These are phyloP conservation scores for Crocuta crocuta DNA, from an alignment of 2,113 vertebrate species.

Conservation along the genomic window DNA sequence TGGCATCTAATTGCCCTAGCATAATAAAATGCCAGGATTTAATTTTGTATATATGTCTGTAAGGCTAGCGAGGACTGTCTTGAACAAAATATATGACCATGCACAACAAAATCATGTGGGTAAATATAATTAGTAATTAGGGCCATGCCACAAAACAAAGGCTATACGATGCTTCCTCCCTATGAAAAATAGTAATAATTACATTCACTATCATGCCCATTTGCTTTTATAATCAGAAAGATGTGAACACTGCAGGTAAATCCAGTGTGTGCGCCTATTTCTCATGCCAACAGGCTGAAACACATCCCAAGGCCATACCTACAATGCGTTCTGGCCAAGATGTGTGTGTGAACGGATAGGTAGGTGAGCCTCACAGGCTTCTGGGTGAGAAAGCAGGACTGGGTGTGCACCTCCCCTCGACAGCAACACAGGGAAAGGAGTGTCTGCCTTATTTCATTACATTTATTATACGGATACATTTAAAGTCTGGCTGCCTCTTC, in stretches of 20 bases:
- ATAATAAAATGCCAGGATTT: slow-evolving; percentile 78
- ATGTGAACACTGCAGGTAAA: slow-evolving; percentile 41
- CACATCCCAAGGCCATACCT: neutral
- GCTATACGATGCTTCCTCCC: slow-evolving; percentile 26
- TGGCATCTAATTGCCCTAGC: slow-evolving; percentile 69
- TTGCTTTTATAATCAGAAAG: slow-evolving; percentile 66
- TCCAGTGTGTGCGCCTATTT: accelerated
- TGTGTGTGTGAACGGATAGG: neutral
- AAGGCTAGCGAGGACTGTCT: slow-evolving; percentile 69
- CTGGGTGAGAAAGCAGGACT: neutral
- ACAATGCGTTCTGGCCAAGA: neutral
- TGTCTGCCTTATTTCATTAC: slow-evolving; percentile 65
- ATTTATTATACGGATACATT: slow-evolving; percentile 78
- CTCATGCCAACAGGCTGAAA: neutral
- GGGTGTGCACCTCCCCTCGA: neutral
- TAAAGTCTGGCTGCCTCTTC: slow-evolving; percentile 79
- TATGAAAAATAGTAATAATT: slow-evolving; percentile 65
- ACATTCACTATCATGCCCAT: slow-evolving; percentile 2
- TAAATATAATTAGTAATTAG: slow-evolving; percentile 80
- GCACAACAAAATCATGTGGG: slow-evolving; percentile 30
- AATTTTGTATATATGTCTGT: slow-evolving; percentile 66
- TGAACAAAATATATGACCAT: slow-evolving; percentile 60
- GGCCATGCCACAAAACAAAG: slow-evolving; percentile 41
- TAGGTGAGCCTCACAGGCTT: neutral
- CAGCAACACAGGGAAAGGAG: slow-evolving; percentile 1